phyloP scores from a whole-genome alignment of 2,888 invertebrate genomes.

The Epinotia nisella region DNA sequence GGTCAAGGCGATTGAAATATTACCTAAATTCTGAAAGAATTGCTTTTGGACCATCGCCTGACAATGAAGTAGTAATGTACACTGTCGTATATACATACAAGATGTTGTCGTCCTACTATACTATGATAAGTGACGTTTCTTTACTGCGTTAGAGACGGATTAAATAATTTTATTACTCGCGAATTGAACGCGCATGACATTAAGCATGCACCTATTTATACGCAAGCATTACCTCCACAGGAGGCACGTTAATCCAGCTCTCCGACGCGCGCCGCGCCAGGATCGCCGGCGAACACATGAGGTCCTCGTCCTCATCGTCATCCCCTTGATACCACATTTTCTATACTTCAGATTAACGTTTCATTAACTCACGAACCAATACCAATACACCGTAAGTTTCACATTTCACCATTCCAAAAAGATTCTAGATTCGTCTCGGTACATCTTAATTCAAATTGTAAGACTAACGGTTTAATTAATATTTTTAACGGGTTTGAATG shows the following conservation, averaged over 20 bases:
- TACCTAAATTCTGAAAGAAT: neutral
- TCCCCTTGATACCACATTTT: conserved; percentile 92
- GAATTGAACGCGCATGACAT: neutral
- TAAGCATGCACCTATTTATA: neutral
- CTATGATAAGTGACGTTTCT: neutral
- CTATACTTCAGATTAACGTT: conserved; percentile 45
- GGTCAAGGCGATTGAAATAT: neutral
- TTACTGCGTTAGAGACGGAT: neutral
- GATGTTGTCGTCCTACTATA: neutral
- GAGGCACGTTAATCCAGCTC: conserved; percentile 95
- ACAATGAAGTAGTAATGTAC: neutral
- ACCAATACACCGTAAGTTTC: conserved; percentile 28
- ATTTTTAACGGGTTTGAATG: conserved; percentile 39
- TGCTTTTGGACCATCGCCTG: neutral
- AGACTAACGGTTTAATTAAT: conserved; percentile 18
- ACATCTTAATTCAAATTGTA: conserved; percentile 27
- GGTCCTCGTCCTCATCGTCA: conserved; percentile 93
- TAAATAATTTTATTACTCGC: neutral
- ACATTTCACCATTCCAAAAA: conserved; percentile 31
- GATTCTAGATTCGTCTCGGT: conserved; percentile 22
- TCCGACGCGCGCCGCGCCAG: conserved; percentile 94
- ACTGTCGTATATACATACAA: neutral
- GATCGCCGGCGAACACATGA: conserved; percentile 94
- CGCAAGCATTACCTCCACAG: conserved; percentile 90
- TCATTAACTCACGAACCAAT: conserved; percentile 40